Percentiles rank a stretch among this genome's conserved stretches.
These are phyloP conservation scores for Protodeltote pygarga DNA, from an alignment of 2,888 invertebrate genomes.

Conservation along the genomic window DNA sequence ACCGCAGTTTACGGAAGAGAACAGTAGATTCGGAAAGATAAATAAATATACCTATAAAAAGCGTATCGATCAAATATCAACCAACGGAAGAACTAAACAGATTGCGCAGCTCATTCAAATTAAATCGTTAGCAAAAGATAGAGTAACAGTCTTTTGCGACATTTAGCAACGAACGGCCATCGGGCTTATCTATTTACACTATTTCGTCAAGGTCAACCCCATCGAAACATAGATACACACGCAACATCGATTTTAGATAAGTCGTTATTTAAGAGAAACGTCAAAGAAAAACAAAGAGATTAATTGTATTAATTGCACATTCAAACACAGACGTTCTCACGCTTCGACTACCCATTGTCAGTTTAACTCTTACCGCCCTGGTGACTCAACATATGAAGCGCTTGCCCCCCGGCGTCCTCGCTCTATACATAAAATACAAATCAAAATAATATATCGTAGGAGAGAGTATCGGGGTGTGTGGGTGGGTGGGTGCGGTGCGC, in stretches of 20 bases:
- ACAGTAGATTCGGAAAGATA: constrained; percentile 84
- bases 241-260: constrained; percentile 86
- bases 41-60: constrained; percentile 87
- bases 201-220: constrained; percentile 82
- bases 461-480: constrained; percentile 84
- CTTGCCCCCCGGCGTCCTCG: constrained; percentile 96
- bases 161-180: constrained; percentile 87
- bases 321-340: constrained; percentile 87
- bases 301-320: constrained; percentile 83
- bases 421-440: constrained; percentile 92
- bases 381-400: constrained; percentile 95
- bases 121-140: constrained; percentile 86
- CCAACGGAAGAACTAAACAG: constrained; percentile 86
- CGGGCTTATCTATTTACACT: constrained; percentile 86
- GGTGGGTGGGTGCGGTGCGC: constrained; percentile 74
- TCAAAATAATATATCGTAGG: constrained; percentile 86
- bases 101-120: constrained; percentile 87
- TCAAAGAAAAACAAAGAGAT: constrained; percentile 86
- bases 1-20: constrained; percentile 84
- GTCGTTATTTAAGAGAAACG: constrained; percentile 86
- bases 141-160: constrained; percentile 86
- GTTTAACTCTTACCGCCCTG: constrained; percentile 96
- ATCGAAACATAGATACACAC: constrained; percentile 87
- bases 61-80: constrained; percentile 82
- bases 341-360: constrained; percentile 85